Base-by-base conservation (phyloP, 2,113 vertebrate genomes). In the Mus spicilegus region DNA sequence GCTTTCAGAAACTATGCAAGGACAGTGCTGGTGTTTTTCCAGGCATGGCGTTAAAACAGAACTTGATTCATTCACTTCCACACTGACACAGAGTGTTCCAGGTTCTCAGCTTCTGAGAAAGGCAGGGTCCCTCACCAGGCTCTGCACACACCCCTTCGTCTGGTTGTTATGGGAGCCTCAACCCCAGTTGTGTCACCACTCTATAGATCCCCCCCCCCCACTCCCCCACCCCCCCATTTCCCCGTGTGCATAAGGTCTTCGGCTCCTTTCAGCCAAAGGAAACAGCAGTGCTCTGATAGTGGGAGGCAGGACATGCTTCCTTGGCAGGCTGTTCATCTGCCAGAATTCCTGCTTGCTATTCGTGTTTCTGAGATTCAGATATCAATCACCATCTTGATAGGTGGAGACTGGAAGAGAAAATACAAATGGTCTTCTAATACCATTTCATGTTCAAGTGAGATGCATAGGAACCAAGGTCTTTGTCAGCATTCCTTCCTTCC, bases 321-420 rank as follows among this genome's bases (percentile, higher is more conserved):
- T 92, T 88, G 95, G 95, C 95, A 14, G 84, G 84, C 22, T 93
- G 91, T 91, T 77, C 97, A 94, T 90, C 97, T 94, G 30, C 65
- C 78, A 28, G 96, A 95, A 86, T 78, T 76, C 61, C 75, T 36
- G 42, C 56, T 81, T 24, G 3, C 69, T 69, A 7, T 80, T 90
- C 72, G 93, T 69, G 73, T 33, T 82, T 92, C 86, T 63, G 69
- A 36, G 75, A 42, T 92, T 92, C 70, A 5, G 84, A 69, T 36
- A 90, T 96, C 95, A 92, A 94, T 97, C 65, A 61, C 84, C 58
- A 54, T 96, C 95, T 89, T 95, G n/a, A 89, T 39, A 58, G 87
- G 94, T 0, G 78, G 72, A 96, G 78, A 95, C 73, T 54, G 70
- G 91, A 89, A 89, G 65, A 92, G 87, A 97, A 97, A 97, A 98